Conservation (phyloP, 2,113 vertebrate genomes). For the Rutilus rutilus region DNA sequence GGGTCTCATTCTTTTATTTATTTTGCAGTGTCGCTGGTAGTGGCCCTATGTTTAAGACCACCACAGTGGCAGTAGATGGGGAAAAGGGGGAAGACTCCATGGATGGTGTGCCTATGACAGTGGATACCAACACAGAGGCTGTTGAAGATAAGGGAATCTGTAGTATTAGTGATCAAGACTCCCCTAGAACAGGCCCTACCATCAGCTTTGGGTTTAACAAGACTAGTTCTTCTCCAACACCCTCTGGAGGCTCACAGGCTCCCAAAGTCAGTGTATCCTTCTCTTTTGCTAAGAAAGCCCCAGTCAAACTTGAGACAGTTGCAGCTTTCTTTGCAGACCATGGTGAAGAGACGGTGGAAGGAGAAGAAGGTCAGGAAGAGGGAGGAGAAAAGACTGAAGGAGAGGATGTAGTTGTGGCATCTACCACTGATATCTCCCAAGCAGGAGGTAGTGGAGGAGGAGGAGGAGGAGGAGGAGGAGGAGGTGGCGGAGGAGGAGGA, state of each 20-base stretch:
- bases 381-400: constrained; percentile 72
- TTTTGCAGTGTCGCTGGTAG: constrained; percentile 88
- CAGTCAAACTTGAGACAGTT: constrained; percentile 92
- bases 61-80: constrained; percentile 91
- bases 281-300: constrained; percentile 96
- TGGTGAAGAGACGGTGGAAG: constrained; percentile 81
- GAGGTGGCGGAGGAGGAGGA: not conserved
- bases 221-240: constrained; percentile 77
- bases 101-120: constrained; percentile 62
- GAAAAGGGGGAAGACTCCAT: constrained; percentile 82
- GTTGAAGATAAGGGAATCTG: constrained; percentile 61
- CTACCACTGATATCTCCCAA: constrained; percentile 76
- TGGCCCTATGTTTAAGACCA: constrained; percentile 97
- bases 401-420: constrained; percentile 67
- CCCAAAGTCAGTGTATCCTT: constrained; percentile 96
- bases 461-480: constrained; percentile 21
- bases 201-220: constrained; percentile 84
- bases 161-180: constrained; percentile 49
- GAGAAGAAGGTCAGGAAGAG: constrained; percentile 84
- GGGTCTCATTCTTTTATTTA: not conserved
- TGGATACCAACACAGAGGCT: constrained; percentile 61
- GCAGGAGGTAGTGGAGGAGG: not conserved
- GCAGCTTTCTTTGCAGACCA: constrained; percentile 94
- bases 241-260: constrained; percentile 46
- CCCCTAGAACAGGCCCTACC: constrained; percentile 68